A percentile compares a stretch with the other conserved stretches of the same genome.
These are phyloP conservation scores for Synergus japonicus DNA, from an alignment of 2,888 invertebrate genomes.

Conservation along the genomic window DNA sequence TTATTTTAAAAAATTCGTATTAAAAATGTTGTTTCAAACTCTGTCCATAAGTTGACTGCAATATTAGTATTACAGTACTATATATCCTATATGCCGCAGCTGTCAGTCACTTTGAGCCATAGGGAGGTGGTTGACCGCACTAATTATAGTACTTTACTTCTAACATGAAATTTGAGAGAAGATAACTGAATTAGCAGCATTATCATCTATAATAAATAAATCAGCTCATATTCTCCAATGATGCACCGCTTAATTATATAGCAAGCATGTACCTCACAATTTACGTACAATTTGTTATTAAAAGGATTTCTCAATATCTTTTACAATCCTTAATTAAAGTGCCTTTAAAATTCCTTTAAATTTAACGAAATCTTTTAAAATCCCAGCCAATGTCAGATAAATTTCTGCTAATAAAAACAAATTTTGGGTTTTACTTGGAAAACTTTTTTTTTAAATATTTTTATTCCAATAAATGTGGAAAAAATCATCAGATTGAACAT, in stretches of 20 bases:
- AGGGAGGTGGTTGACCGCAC: constrained; percentile 42
- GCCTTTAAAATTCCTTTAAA: too few relatives aligned
- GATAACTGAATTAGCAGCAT: constrained; percentile 27
- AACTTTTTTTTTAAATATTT: too few relatives aligned
- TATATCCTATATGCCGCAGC: not conserved
- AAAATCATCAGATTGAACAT: too few relatives aligned
- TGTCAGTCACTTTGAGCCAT: constrained; percentile 32
- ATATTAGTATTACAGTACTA: not conserved
- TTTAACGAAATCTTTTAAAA: too few relatives aligned
- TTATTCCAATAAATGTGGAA: too few relatives aligned
- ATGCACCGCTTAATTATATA: not conserved
- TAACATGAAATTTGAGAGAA: constrained; percentile 38
- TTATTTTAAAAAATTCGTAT: not conserved
- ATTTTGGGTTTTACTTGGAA: too few relatives aligned
- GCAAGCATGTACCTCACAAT: not conserved
- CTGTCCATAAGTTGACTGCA: not conserved
- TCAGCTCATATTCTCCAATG: not conserved
- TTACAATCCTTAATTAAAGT: too few relatives aligned
- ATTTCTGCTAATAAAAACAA: too few relatives aligned
- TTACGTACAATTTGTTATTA: not conserved
- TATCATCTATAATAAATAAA: constrained; percentile 4
- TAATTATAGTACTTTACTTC: constrained; percentile 41
- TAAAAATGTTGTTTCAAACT: not conserved
- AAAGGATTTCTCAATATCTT: not conserved
- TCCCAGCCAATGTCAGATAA: too few relatives aligned